Base-by-base conservation (phyloP, 2,888 invertebrate genomes). In the Drosophila acutilabella region DNA sequence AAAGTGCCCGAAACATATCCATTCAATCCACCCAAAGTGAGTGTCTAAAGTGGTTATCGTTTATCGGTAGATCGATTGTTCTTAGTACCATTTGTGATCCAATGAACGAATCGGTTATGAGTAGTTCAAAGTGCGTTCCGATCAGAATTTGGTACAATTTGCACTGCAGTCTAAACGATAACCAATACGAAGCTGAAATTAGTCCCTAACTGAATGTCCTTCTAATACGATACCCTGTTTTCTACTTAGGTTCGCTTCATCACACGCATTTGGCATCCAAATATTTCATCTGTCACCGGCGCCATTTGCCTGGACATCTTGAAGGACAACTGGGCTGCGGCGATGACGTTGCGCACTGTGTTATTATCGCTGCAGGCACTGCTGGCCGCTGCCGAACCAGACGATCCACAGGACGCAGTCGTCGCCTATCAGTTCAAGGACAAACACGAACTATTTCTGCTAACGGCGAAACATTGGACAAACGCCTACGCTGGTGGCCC, bases 221-320 rank as follows among this genome's bases (percentile, higher is more conserved):
- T 2, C 30, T 30, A 30, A 30, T 30, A 30, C 8, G 8, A 30
- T 2, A 30, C 30, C 1, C 30, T 54, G 66, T 71, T 40, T 11
- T 54, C 2, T 33, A 4, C 4, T 4, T 67, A 98, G 98, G 98
- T 99, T 76, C 95, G 97, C 80, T 99, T 99, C 93, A 95, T 97
- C 81, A 99, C 99, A 73, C 98, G 97, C 94, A 98, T 99, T 92
- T 99, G 99, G 99, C 99, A 99, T 93, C 99, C 99, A 59, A 99
- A 99, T 93, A 98, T 99, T 90, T 99, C 99, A 56, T 99, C 99
- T 14, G 99, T 98, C 14, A 99, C 99, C 0, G 98, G 98, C 64
- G 98, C 98, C 53, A 99, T 99, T 90, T 99, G 99, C 93, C 94
- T 99, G 93, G 99, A 99, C 93, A 99, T 99, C 90, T 94, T 99